Conservation (phyloP, 2,888 invertebrate genomes). For the Lamellibrachia satsuma region DNA sequence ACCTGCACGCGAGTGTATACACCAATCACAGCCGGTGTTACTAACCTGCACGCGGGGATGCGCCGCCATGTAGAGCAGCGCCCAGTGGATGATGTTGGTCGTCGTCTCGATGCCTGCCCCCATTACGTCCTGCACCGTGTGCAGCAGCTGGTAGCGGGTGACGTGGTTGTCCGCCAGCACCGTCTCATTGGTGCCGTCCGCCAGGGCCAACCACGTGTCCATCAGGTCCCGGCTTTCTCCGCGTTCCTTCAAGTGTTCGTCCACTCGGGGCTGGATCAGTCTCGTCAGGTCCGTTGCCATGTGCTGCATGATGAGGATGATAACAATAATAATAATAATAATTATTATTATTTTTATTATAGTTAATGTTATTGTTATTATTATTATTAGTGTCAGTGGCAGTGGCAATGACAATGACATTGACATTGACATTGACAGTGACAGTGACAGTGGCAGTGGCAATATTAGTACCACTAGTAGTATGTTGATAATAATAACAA, state of each 20-base stretch:
- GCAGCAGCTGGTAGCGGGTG: slow-evolving; percentile 7
- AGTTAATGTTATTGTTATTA: too few species aligned
- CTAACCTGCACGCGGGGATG: slow-evolving; percentile 26
- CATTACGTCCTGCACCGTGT: slow-evolving; percentile 23
- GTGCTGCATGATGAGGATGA: neutral
- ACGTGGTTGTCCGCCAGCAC: neutral
- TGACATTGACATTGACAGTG: too few species aligned
- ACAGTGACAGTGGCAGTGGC: too few species aligned
- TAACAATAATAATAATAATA: neutral
- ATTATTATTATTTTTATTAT: too few species aligned
- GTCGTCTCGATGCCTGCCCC: slow-evolving; percentile 28
- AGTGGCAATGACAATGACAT: too few species aligned
- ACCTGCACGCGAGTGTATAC: neutral
- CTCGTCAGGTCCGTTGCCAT: slow-evolving; percentile 1
- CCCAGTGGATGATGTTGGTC: slow-evolving; percentile 27
- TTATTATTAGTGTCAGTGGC: too few species aligned
- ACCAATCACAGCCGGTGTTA: neutral
- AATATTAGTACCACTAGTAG: too few species aligned
- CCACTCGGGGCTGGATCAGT: slow-evolving; percentile 18
- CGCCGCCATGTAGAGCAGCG: slow-evolving; percentile 23
- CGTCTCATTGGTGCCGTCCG: neutral
- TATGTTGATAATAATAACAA: too few species aligned
- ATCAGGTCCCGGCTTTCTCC: neutral
- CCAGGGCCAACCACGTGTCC: neutral
- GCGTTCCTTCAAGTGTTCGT: neutral